These are phyloP conservation scores for Haliclystus octoradiatus DNA, from an alignment of 30 jellyfish, hydroid and myxozoan genomes.

Conservation along the genomic window DNA sequence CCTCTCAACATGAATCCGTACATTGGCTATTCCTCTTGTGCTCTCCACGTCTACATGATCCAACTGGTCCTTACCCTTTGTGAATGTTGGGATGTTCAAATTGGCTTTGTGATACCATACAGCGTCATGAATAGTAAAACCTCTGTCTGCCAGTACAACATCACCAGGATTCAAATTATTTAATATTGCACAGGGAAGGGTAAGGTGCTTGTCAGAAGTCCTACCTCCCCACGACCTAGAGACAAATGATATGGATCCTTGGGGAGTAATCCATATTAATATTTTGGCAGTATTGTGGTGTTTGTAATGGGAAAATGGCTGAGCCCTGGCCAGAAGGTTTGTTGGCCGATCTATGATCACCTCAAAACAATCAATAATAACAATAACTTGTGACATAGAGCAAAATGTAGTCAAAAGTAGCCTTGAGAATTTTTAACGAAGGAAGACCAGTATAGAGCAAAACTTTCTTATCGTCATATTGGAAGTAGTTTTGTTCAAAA, in stretches of 20 bases:
- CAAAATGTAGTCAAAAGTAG: slow-evolving; percentile 26
- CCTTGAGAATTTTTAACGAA: slow-evolving; percentile 24
- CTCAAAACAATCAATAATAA: slow-evolving; percentile 13
- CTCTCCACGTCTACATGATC: slow-evolving; percentile 19
- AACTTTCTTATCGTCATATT: slow-evolving; percentile 16
- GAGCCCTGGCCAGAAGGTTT: too few relatives aligned
- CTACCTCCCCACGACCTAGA: slow-evolving; percentile 45
- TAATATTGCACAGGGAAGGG: slow-evolving; percentile 19
- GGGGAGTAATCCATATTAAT: slow-evolving; percentile 43
- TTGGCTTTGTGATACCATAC: slow-evolving; percentile 41
- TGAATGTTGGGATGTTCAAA: slow-evolving; percentile 32
- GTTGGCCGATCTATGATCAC: slow-evolving; percentile 13
- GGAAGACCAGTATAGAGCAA: slow-evolving; percentile 54
- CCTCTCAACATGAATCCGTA: slow-evolving; percentile 35
- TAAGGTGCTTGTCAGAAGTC: slow-evolving; percentile 20
- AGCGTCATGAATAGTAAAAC: slow-evolving; percentile 27
- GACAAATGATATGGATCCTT: slow-evolving; percentile 31
- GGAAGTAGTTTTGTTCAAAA: slow-evolving; percentile 14
- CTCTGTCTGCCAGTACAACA: slow-evolving; percentile 25
- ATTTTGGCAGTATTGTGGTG: slow-evolving; percentile 29
- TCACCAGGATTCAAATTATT: slow-evolving; percentile 30
- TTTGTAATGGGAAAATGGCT: too few relatives aligned
- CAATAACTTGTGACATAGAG: too few relatives aligned
- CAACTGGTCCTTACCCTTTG: slow-evolving; percentile 30
- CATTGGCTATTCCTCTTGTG: slow-evolving; percentile 41